Evolutionary conservation across 2,113 vertebrate genomes (phyloP).

Genomic region (Gymnocephalus cernua): DNA sequence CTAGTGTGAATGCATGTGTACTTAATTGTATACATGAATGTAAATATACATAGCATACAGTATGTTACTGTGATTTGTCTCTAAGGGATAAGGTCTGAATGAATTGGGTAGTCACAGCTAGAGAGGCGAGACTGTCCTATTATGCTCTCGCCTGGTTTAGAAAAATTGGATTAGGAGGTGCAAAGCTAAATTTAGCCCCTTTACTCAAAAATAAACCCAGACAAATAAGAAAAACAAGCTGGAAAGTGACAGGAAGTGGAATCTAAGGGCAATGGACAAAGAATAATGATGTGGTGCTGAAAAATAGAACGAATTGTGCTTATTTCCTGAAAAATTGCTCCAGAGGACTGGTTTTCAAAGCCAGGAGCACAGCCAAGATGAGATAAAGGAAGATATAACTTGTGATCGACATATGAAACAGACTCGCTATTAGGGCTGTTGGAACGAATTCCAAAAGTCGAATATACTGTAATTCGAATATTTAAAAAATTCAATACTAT

Average conservation of each 20-base stretch:
- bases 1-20: no score
- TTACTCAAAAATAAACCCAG: constrained; percentile 48
- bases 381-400: background rate
- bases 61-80: no score
- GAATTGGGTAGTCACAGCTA: no score
- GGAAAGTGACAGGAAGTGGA: constrained; percentile 19
- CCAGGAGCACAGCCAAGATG: background rate
- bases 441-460: no score
- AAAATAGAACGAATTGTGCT: constrained; percentile 9
- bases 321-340: background rate
- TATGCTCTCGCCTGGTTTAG: constrained; percentile 18
- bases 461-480: no score
- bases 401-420: background rate
- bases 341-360: background rate
- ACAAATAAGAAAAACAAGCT: constrained; percentile 52
- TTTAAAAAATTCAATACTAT: no score
- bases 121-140: background rate
- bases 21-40: no score
- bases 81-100: no score
- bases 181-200: constrained; percentile 54
- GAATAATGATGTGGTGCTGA: no score
- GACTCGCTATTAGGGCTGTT: no score
- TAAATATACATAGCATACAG: no score
- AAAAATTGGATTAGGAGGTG: constrained; percentile 63
- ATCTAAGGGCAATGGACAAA: constrained; percentile 1